These are phyloP conservation scores for Myiozetetes cayanensis DNA, from an alignment of 2,113 vertebrate species.

Conservation along the genomic window DNA sequence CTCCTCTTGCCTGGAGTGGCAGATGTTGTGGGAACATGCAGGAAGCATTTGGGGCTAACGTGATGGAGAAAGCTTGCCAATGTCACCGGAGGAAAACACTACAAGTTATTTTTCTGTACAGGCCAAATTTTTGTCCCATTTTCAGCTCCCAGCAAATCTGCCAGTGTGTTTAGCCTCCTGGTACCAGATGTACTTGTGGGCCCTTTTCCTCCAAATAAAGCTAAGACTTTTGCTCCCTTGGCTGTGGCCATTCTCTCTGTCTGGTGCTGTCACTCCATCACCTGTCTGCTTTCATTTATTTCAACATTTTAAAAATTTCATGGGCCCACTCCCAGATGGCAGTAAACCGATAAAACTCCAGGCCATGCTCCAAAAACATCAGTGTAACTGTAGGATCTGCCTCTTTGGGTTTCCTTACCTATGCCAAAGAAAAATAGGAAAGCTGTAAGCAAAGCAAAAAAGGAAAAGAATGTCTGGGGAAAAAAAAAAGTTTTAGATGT, in stretches of 20 bases:
- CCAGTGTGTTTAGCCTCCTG: background rate
- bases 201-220: constrained; percentile 34
- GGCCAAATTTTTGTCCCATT: background rate
- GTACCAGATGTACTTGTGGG: background rate
- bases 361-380: constrained; percentile 19
- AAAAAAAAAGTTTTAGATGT: background rate
- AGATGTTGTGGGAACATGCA: background rate
- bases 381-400: background rate
- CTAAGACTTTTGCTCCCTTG: background rate
- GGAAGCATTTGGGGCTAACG: accelerated
- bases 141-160: background rate
- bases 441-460: background rate
- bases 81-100: background rate
- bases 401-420: background rate
- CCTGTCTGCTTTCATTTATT: constrained; percentile 44
- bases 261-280: background rate
- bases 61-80: background rate
- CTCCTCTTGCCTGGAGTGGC: background rate
- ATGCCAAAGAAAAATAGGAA: background rate
- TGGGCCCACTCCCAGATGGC: background rate
- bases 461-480: background rate
- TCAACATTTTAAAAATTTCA: background rate
- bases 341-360: constrained; percentile 11
- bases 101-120: background rate
- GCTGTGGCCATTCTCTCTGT: background rate